phyloP scores from a whole-genome alignment of 2,888 invertebrate species.

The Sesia apiformis region DNA sequence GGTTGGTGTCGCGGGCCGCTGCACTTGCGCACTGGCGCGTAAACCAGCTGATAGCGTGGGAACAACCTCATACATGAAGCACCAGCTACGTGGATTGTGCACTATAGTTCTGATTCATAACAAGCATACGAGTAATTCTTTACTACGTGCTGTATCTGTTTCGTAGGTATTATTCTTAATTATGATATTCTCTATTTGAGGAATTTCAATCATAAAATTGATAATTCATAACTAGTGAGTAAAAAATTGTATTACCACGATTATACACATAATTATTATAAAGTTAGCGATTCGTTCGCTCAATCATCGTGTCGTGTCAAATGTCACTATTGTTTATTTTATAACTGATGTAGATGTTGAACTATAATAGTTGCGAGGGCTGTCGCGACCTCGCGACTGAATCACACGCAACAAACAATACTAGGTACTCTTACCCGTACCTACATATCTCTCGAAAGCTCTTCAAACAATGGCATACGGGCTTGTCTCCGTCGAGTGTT shows the following conservation, averaged over 20 bases:
- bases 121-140: neutral
- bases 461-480: conserved; percentile 58
- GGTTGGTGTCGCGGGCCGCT: conserved; percentile 33
- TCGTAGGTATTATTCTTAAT: too few relatives aligned
- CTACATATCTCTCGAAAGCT: conserved; percentile 31
- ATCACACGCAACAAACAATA: conserved; percentile 20
- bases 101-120: conserved; percentile 5
- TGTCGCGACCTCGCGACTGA: conserved; percentile 13
- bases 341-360: conserved; percentile 14
- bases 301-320: conserved; percentile 8
- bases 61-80: conserved; percentile 44
- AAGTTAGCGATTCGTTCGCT: neutral
- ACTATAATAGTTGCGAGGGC: conserved; percentile 11
- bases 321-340: conserved; percentile 15
- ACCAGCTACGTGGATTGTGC: conserved; percentile 11
- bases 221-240: too few relatives aligned
- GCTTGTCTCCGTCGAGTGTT: conserved; percentile 29
- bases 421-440: conserved; percentile 7
- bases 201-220: too few relatives aligned
- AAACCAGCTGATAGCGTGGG: conserved; percentile 66
- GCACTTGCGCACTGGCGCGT: conserved; percentile 50
- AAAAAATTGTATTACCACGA: too few relatives aligned
- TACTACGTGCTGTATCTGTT: too few relatives aligned
- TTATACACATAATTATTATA: too few relatives aligned
- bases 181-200: too few relatives aligned